Evolutionary conservation across 2,113 vertebrate genomes (phyloP).

Genomic region (Lepisosteus osseus): DNA sequence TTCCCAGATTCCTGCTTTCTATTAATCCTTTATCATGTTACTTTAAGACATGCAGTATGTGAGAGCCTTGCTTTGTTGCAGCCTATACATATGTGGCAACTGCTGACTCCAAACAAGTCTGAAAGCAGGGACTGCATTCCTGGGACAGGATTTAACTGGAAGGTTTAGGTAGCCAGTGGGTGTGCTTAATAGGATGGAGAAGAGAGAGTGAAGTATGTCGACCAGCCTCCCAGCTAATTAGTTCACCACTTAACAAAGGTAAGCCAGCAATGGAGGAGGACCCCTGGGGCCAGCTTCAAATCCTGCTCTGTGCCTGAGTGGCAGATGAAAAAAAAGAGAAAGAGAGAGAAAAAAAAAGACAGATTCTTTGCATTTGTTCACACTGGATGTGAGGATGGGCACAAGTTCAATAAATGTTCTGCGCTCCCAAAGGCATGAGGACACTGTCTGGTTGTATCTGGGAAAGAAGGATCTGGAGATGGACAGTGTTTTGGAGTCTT

Average conservation of each 20-base stretch:
- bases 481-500: slow-evolving; percentile 62
- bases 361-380: slow-evolving; percentile 39
- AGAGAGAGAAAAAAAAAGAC: slow-evolving; percentile 24
- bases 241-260: slow-evolving; percentile 76
- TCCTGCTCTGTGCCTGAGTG: slow-evolving; percentile 60
- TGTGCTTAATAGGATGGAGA: slow-evolving; percentile 56
- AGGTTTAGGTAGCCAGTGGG: slow-evolving; percentile 44
- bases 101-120: slow-evolving; percentile 29
- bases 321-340: slow-evolving; percentile 59
- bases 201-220: slow-evolving; percentile 55
- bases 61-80: not conserved
- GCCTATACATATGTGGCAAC: slow-evolving; percentile 52
- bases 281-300: slow-evolving; percentile 57
- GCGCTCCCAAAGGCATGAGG: slow-evolving; percentile 55
- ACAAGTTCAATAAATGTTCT: slow-evolving; percentile 53
- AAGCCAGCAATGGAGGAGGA: slow-evolving; percentile 69
- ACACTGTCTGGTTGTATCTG: slow-evolving; percentile 40
- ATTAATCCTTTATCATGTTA: slow-evolving; percentile 14
- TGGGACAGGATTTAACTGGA: slow-evolving; percentile 47
- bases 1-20: not conserved
- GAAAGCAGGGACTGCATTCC: slow-evolving; percentile 49
- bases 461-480: slow-evolving; percentile 47
- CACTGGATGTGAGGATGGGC: not conserved
- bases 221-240: slow-evolving; percentile 73
- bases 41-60: not conserved